Evolutionary conservation across 2,888 invertebrate species (phyloP), one percentile per base, ranked within the genome.

Genomic region (Patella caerulea): DNA sequence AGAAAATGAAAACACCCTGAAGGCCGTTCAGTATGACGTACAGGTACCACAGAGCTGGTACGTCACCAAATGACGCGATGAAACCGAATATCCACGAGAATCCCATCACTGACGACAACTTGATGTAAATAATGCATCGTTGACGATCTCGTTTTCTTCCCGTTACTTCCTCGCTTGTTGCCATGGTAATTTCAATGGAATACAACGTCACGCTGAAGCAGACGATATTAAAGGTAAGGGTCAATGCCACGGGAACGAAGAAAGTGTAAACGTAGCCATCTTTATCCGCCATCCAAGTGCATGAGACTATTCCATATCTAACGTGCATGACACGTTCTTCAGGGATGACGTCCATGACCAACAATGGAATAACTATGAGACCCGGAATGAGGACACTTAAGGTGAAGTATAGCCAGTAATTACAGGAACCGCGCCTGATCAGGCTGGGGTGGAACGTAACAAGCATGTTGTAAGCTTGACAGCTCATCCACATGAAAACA

Each of bases 11-110:
- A 52, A 76, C 71, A 1, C 80, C 80, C 54, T 80, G 80, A 14
- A 76, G 74, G 2, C 80, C 78, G 72, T 80, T 80, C 45, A 78
- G 72, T n/a, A 80, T 24, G 71, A 80, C 76, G 73, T 75, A 80
- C 17, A 76, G 70, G 65, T 78, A 80, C 78, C 80, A 78, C 54
- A 80, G 19, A 45, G 56, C 76, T 14, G 65, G 34, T 54, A 55
- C 54, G n/a, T 70, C 72, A 2, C 74, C 71, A 70, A 78, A 80
- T 15, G 76, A 74, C 2, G 80, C 80, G 24, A 71, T 72, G 69
- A 80, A 80, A 24, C 80, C 78, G 53, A 76, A 76, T 17, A 59
- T 65, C 80, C 80, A 80, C 15, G 80, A 75, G 69, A 80, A 69
- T 2, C 80, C 80, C 78, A 78, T 80, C 14, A 71, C 75, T 29